Conservation (phyloP, 2,888 invertebrate genomes). For the Drosophila rellima region DNA sequence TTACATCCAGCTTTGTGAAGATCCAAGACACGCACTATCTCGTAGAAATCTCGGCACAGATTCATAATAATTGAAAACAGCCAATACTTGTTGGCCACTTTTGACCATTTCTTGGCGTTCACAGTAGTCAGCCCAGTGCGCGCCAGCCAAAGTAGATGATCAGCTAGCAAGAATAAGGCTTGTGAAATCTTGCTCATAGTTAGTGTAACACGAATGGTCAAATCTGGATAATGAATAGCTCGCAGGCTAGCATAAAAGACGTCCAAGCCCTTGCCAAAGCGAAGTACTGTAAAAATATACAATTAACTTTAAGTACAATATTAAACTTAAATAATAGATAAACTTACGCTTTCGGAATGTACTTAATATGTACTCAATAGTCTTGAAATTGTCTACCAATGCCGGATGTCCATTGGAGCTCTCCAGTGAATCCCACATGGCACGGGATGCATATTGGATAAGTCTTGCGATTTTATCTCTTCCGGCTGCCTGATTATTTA, state of each 20-base stretch:
- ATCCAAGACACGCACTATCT: slow-evolving; percentile 90
- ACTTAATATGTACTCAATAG: slow-evolving; percentile 92
- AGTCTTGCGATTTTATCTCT: slow-evolving; percentile 87
- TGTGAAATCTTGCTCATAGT: slow-evolving; percentile 93
- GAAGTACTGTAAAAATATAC: slow-evolving; percentile 88
- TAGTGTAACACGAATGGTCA: slow-evolving; percentile 89
- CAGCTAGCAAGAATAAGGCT: slow-evolving; percentile 92
- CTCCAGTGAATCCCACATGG: slow-evolving; percentile 92
- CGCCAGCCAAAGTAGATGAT: slow-evolving; percentile 95
- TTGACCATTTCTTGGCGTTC: slow-evolving; percentile 92
- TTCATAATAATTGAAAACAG: slow-evolving; percentile 93
- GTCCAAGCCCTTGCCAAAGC: slow-evolving; percentile 94
- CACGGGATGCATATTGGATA: slow-evolving; percentile 92
- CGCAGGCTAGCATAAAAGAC: slow-evolving; percentile 91
- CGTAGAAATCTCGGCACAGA: slow-evolving; percentile 93
- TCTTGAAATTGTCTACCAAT: slow-evolving; percentile 91
- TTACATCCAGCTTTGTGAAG: slow-evolving; percentile 86
- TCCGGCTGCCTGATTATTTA: slow-evolving; percentile 84
- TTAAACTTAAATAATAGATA: neutral
- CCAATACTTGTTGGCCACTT: slow-evolving; percentile 93
- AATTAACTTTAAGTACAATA: neutral
- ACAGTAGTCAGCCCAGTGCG: slow-evolving; percentile 89
- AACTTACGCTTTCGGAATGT: slow-evolving; percentile 93
- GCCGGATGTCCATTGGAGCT: slow-evolving; percentile 87
- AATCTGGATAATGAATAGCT: slow-evolving; percentile 90